These are phyloP conservation scores for Lepidothrix coronata DNA, from an alignment of 2,113 vertebrate species.

Conservation along the genomic window DNA sequence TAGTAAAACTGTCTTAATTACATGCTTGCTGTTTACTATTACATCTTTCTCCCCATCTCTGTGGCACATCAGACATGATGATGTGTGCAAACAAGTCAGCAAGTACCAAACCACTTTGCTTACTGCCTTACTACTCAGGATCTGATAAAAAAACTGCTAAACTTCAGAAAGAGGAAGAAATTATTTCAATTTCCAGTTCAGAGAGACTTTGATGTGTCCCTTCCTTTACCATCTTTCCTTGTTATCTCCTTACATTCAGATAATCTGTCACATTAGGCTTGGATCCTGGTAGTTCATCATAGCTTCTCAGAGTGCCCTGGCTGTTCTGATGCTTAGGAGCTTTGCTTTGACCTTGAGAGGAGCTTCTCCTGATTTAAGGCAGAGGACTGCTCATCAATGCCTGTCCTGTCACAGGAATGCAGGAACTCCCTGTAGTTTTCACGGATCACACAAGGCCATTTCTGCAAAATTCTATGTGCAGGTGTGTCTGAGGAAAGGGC, in stretches of 20 bases:
- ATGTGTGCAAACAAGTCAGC: not conserved
- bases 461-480: not conserved
- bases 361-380: not conserved
- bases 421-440: not conserved
- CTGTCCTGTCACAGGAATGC: not conserved
- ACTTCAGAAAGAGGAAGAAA: not conserved
- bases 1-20: not conserved
- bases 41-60: not conserved
- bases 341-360: not conserved
- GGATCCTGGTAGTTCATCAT: not conserved
- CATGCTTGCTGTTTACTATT: not conserved
- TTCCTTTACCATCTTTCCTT: not conserved
- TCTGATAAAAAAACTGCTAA: not conserved
- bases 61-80: not conserved
- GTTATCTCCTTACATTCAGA: not conserved
- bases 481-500: not conserved
- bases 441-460: fast-evolving
- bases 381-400: not conserved
- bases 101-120: not conserved
- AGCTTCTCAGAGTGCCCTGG: not conserved
- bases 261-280: not conserved
- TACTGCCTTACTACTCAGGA: not conserved
- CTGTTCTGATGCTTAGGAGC: not conserved
- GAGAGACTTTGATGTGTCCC: not conserved
- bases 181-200: not conserved